These are phyloP conservation scores for Spilosoma lubricipeda DNA, from an alignment of 2,888 invertebrate species.

Conservation along the genomic window DNA sequence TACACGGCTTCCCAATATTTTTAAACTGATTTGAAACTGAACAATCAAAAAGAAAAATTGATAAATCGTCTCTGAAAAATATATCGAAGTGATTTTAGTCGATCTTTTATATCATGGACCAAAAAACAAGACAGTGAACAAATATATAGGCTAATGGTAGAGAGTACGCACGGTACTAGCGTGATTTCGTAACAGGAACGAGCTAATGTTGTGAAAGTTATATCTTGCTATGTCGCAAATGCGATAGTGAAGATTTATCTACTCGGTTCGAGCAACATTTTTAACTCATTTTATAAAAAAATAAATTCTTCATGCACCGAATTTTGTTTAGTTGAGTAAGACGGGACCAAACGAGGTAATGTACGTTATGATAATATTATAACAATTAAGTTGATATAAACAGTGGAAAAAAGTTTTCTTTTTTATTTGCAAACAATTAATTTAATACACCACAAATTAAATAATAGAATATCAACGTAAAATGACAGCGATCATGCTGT, in stretches of 20 bases:
- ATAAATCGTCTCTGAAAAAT: constrained; percentile 25
- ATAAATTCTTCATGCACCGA: neutral
- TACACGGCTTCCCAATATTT: neutral
- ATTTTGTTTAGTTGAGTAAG: neutral
- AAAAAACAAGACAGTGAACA: constrained; percentile 42
- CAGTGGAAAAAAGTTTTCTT: neutral
- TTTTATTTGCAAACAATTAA: neutral
- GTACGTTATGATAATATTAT: no score
- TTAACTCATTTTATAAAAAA: constrained; percentile 15
- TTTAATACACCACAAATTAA: neutral
- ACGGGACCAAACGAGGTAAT: neutral
- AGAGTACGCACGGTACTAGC: constrained; percentile 48
- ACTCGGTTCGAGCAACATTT: constrained; percentile 31
- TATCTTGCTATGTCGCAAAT: constrained; percentile 45
- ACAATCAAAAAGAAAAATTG: neutral
- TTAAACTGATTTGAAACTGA: neutral
- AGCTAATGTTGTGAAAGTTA: constrained; percentile 46
- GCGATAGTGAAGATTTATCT: constrained; percentile 47
- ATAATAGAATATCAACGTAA: neutral
- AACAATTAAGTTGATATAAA: neutral
- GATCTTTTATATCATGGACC: constrained; percentile 40
- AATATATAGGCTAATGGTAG: constrained; percentile 57
- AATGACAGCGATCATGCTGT: no score
- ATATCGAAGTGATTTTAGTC: constrained; percentile 45
- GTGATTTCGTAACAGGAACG: constrained; percentile 53